These are phyloP conservation scores for Netelia virgata DNA, from an alignment of 2,888 invertebrate species.

Conservation along the genomic window DNA sequence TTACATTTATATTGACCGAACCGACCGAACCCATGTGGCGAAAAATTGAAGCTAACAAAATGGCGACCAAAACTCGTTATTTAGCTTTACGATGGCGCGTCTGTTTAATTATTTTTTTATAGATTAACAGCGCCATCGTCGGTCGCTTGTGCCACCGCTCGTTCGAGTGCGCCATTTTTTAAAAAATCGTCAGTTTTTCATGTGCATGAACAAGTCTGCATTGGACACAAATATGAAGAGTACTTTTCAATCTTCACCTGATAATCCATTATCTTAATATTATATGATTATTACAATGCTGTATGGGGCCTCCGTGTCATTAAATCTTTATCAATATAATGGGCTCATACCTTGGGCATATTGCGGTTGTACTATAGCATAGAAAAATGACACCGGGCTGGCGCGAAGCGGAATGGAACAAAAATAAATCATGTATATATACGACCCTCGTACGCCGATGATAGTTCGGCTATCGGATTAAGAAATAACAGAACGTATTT, in stretches of 20 bases:
- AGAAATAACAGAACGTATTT: slow-evolving; percentile 15
- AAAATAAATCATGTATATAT: not conserved
- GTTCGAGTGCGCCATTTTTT: no score
- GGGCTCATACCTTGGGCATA: not conserved
- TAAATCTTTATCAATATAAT: not conserved
- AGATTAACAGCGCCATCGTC: no score
- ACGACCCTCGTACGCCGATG: not conserved
- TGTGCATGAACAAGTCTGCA: no score
- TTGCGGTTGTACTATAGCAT: not conserved
- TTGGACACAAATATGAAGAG: not conserved
- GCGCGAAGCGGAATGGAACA: not conserved
- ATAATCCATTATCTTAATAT: not conserved
- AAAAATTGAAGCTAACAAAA: no score
- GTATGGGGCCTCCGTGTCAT: not conserved
- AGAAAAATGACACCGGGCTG: not conserved
- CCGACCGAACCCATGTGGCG: no score
- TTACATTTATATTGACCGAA: no score
- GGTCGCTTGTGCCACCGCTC: no score
- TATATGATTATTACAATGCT: not conserved
- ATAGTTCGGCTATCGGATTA: not conserved
- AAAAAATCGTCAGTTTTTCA: no score
- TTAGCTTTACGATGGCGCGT: no score
- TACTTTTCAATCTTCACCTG: not conserved
- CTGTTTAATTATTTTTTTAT: no score
- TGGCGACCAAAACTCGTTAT: no score